phyloP scores from a whole-genome alignment of 2,113 vertebrate species.

The Gambusia affinis region DNA sequence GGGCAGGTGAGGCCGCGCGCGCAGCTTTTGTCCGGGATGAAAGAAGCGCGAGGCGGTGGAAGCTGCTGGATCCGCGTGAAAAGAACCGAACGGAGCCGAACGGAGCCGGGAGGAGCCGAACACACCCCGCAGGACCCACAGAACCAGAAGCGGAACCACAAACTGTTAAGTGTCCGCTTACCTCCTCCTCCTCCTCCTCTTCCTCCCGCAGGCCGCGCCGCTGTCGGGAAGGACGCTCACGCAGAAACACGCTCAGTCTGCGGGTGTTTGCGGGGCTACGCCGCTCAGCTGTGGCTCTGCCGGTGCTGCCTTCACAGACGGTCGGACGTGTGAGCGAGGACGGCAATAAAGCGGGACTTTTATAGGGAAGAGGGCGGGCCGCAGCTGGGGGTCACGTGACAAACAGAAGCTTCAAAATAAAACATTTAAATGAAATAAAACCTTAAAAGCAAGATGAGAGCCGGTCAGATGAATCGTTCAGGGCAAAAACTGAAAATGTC shows the following conservation, averaged over 20 bases:
- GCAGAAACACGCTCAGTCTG: background rate
- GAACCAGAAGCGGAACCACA: background rate
- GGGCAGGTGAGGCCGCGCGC: slow-evolving; percentile 47
- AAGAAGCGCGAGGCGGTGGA: slow-evolving; percentile 51
- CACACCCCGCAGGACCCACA: background rate
- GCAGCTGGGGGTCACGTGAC: slow-evolving; percentile 7
- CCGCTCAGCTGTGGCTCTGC: background rate
- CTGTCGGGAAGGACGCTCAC: background rate
- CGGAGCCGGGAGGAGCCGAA: too few species aligned
- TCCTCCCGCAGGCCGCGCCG: slow-evolving; percentile 10
- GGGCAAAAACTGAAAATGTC: too few species aligned
- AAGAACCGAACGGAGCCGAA: too few species aligned
- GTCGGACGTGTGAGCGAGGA: slow-evolving; percentile 10
- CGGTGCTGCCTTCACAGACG: slow-evolving; percentile 53
- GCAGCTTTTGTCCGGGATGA: slow-evolving; percentile 44
- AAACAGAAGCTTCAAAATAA: background rate
- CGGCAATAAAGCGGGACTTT: background rate
- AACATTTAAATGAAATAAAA: background rate
- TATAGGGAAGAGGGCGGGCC: slow-evolving; percentile 20
- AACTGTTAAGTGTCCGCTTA: background rate
- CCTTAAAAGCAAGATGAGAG: background rate
- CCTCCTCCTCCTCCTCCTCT: slow-evolving; percentile 48
- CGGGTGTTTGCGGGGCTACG: background rate
- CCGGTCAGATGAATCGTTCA: too few species aligned
- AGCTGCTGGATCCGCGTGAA: slow-evolving; percentile 47